Evolutionary conservation across 2,888 invertebrate genomes (phyloP), one percentile per base, ranked within the genome.

Genomic region (Elmis aenea): DNA sequence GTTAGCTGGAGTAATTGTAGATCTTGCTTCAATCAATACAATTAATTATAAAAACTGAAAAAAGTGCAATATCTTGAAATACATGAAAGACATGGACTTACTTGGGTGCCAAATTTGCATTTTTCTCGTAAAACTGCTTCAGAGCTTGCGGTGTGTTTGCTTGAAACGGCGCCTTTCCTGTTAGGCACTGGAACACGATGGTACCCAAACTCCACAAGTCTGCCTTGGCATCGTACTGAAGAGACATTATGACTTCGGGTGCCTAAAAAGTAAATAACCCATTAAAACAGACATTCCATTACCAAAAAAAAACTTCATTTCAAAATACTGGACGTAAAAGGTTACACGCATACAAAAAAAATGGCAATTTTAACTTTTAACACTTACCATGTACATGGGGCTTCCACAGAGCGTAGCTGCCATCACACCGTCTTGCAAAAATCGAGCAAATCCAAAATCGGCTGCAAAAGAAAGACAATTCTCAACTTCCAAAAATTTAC

Each of bases 171-270:
- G 99, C 99, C 70, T 94, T 94, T 45, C 97, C 96, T 13, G 95
- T 96, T 49, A 99, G 77, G 72, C 99, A 99, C 45, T 68, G 68
- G 44, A 62, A 67, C 40, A 99, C 90, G 56, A 99, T 99, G 10
- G 97, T 99, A 33, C 99, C 99, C 55, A 99, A 76, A 51, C 96
- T 96, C 97, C 99, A 99, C 39, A 99, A 77, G 72, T 99, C 99
- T 5, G 99, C 99, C 74, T 99, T 99, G 33, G 95, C 96, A 69
- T 95, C 95, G 65, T 99, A 99, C 62, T 96, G 92, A 45, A 93
- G 72, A 2, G 96, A 96, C 96, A 99, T 97, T 58, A 99, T 99
- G 33, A 99, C 96, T 75, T 97, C 96, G 1, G 96, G 96, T 18
- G 96, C 96, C 91, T 86, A 64, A 29, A 67, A 59, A 12, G 29